Base-by-base conservation (phyloP, 2,888 invertebrate genomes). In the Scaptodrosophila latifasciaeformis region DNA sequence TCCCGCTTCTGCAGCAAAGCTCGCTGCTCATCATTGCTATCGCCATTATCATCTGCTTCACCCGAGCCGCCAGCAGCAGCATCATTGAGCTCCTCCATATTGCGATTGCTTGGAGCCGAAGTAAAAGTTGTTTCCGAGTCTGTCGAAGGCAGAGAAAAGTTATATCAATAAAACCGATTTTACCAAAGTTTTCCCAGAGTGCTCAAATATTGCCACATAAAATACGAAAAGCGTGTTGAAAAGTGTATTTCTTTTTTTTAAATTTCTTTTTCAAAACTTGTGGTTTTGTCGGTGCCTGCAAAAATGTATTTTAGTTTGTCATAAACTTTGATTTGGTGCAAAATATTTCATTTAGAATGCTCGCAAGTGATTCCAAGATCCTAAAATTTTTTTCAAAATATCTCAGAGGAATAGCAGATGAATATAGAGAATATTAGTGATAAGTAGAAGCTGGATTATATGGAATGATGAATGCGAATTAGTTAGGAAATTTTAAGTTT, bases 81-180 rank as follows among this genome's bases (percentile, higher is more conserved):
- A 13, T 70, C 70, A 5, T 54, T 62, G 27, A 65, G 65, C 29
- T 71, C 78, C 43, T 75, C 80, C 43, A 63, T 68, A 47, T 66
- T 62, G 17, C 72, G 81, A 50, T 69, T 79, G 68, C 78, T 82
- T 49, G 74, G 74, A 39, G 85, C 84, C 34, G 86, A 84, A 51
- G 80, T 85, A 64, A 86, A 86, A 45, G 86, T 85, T 48, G 86
- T 86, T 72, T 86, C 86, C 24, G 86, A 86, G 77, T 86, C 86
- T 86, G 56, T 40, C 42, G 51, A 1, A 31, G 21, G 31, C 2
- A 6, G 27, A 10, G 24, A 5, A 37, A 17, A 48, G 12, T 65
- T 68, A 65, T 13, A 12, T 68, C 68, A 53, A 47, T 37, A 51
- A 29, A 50, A 12, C 19, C 35, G 45, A 19, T 7, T 40, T 64